Evolutionary conservation across 2,888 invertebrate genomes (phyloP).

Genomic region (Adela reaumurella): DNA sequence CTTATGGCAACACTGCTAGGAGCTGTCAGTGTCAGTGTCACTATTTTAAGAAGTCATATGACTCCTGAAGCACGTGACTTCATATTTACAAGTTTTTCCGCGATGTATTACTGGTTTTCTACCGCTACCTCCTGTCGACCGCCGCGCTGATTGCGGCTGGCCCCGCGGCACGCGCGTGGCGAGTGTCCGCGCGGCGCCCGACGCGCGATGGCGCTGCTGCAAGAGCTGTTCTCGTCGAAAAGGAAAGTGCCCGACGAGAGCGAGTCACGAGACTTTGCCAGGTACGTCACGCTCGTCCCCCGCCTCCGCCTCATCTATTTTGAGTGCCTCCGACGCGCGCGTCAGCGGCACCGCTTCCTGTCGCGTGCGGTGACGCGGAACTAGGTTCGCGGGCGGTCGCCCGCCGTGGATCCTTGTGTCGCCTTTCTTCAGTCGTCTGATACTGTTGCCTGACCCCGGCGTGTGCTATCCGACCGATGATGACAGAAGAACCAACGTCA

Average conservation of each 20-base stretch:
- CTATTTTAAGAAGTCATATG: constrained; percentile 12
- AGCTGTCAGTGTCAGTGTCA: constrained; percentile 16
- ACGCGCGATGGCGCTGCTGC: constrained; percentile 67
- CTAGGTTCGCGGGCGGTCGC: constrained; percentile 18
- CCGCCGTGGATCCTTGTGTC: no score
- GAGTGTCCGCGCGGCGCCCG: neutral
- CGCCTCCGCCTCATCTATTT: constrained; percentile 39
- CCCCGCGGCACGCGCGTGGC: neutral
- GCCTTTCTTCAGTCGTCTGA: no score
- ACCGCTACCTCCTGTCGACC: constrained; percentile 2
- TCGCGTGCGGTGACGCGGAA: constrained; percentile 20
- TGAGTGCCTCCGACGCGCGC: constrained; percentile 23
- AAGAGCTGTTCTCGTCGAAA: constrained; percentile 67
- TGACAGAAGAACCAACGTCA: neutral
- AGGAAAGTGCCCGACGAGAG: constrained; percentile 45
- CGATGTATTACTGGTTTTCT: neutral
- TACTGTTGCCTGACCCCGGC: no score
- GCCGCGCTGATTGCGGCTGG: neutral
- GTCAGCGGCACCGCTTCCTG: constrained; percentile 19
- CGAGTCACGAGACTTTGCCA: constrained; percentile 40
- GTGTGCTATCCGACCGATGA: neutral
- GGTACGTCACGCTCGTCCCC: constrained; percentile 41
- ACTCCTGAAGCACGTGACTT: constrained; percentile 11
- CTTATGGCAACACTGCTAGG: no score
- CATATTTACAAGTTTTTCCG: constrained; percentile 9